phyloP scores from a whole-genome alignment of 2,888 invertebrate species.

The Leptinotarsa haldemani region DNA sequence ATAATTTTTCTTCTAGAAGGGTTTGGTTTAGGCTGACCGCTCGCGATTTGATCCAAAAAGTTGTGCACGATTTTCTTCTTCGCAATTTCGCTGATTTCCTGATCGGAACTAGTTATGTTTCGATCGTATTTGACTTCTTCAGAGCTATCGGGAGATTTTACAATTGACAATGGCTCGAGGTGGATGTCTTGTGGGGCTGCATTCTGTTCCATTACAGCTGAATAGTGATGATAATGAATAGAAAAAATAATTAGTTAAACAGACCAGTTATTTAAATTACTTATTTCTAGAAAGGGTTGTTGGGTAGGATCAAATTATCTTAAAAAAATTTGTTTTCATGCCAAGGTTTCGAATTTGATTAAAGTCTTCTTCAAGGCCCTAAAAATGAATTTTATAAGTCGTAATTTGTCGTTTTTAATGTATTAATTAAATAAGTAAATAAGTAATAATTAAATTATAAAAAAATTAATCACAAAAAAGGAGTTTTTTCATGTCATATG shows the following conservation, averaged over 20 bases:
- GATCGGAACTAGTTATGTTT: conserved; percentile 25
- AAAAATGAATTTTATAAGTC: background rate
- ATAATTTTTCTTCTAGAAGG: conserved; percentile 19
- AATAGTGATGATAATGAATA: no score
- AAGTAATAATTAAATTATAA: background rate
- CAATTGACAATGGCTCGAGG: conserved; percentile 2
- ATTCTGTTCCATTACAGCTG: no score
- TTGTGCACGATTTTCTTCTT: conserved; percentile 49
- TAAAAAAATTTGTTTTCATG: no score
- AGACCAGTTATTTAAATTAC: no score
- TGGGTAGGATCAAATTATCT: no score
- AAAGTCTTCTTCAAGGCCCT: no score
- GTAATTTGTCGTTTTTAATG: background rate
- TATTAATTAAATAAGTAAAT: background rate
- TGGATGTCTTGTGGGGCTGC: background rate
- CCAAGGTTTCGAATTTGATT: no score
- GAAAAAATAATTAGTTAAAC: no score
- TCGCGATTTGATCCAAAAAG: conserved; percentile 55
- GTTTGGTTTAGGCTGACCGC: conserved; percentile 45
- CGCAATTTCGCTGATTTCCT: conserved; percentile 48
- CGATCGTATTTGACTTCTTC: background rate
- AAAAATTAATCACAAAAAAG: no score
- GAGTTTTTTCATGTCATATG: no score
- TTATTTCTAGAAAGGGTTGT: no score
- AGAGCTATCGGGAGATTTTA: background rate